Evolutionary conservation across 2,888 invertebrate species (phyloP), one percentile per base, ranked within the genome.

Genomic region (Meteorus colon): DNA sequence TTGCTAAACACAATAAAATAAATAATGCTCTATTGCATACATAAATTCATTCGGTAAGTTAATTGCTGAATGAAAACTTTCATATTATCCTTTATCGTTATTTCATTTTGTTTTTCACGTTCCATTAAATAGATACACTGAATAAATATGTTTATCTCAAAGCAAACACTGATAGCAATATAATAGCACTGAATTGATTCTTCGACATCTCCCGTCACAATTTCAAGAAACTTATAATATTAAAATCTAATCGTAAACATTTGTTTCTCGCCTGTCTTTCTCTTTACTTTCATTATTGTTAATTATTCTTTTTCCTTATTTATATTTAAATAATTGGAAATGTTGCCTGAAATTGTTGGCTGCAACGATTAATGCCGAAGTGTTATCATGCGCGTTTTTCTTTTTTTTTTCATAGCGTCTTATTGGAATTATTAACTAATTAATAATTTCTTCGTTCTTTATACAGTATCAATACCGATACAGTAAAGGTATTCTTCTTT

Each of bases 321-420:
- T n/a, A 31, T 31, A 34, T 10, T 37, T 65, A 31, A 19, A 65
- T 65, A 41, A 3, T n/a, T 6, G 31, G 12, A 31, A 62, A 29
- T 62, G 55, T 51, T 37, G 19, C 65, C 65, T 27, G 65, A 73
- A 73, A 73, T 65, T 24, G 37, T 55, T 73, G 73, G 73, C 73
- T 73, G 73, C 55, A 51, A 37, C 63, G 37, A 41, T 62, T 4
- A 19, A 62, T 62, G 62, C 62, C 62, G 16, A 62, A 62, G 29
- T 29, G 12, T 31, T 16, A 65, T 41, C 65, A 41, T 19, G 41
- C n/a, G 14, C 16, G 34, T 34, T 31, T 31, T n/a, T 48, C 8
- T 24, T 55, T 19, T 55, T 48, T 8, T 19, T 55, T 19, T 55
- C n/a, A 55, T 37, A 63, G 63, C 34, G 34, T 31, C 34, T 41